Conservation (phyloP, 2,888 invertebrate genomes). For the Scaptomyza reducta region DNA sequence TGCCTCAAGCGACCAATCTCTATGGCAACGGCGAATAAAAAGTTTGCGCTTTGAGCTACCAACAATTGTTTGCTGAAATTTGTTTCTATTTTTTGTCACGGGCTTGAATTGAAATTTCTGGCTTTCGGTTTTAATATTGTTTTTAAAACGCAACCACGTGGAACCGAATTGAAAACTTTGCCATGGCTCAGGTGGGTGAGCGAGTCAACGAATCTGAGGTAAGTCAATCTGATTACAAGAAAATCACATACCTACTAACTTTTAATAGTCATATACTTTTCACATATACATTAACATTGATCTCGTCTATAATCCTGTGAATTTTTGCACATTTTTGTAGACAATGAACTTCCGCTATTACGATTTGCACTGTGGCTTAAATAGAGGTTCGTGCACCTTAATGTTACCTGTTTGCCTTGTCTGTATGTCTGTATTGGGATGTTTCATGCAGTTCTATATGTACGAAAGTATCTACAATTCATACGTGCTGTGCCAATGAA, state of each 20-base stretch:
- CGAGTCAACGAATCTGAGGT: slow-evolving; percentile 76
- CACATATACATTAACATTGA: slow-evolving; percentile 25
- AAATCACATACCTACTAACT: neutral
- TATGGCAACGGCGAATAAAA: slow-evolving; percentile 56
- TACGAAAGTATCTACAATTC: slow-evolving; percentile 31
- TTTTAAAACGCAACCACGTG: slow-evolving; percentile 45
- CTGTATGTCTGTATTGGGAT: neutral
- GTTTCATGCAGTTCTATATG: slow-evolving; percentile 19
- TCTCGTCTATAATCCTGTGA: slow-evolving; percentile 21
- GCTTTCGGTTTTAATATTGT: slow-evolving; percentile 14
- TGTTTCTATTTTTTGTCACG: slow-evolving; percentile 2
- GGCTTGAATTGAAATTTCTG: slow-evolving; percentile 26
- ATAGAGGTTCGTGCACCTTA: slow-evolving; percentile 16
- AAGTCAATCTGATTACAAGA: slow-evolving; percentile 32
- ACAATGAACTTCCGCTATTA: slow-evolving; percentile 3
- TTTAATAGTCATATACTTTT: neutral
- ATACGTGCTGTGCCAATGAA: slow-evolving; percentile 38
- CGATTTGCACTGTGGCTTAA: slow-evolving; percentile 1
- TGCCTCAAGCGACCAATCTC: slow-evolving; percentile 61
- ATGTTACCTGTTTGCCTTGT: slow-evolving; percentile 34
- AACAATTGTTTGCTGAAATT: slow-evolving; percentile 37
- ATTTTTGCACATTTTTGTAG: slow-evolving; percentile 4
- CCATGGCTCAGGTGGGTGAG: slow-evolving; percentile 74
- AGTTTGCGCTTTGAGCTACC: slow-evolving; percentile 14
- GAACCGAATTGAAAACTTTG: slow-evolving; percentile 51